Evolutionary conservation across 2,888 invertebrate genomes (phyloP).

Genomic region (Conus canariensis): DNA sequence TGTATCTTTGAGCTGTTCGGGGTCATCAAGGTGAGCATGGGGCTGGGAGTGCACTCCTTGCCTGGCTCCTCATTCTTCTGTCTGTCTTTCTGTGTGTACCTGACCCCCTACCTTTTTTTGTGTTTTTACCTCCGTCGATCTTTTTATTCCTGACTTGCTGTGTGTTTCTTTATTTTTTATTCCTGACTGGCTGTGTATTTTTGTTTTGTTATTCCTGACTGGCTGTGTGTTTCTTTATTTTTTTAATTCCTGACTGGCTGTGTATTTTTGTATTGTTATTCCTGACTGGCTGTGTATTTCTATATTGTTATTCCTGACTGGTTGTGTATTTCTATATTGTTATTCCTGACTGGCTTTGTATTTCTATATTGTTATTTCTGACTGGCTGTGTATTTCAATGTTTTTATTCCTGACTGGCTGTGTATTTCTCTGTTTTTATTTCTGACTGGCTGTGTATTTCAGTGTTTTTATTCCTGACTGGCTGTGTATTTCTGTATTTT

Average conservation of each 20-base stretch:
- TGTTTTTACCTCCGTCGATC: neutral
- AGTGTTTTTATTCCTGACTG: neutral
- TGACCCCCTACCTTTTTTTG: neutral
- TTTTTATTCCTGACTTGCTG: neutral
- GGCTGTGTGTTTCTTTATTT: too few species aligned
- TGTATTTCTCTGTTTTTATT: neutral
- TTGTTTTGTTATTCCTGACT: too few species aligned
- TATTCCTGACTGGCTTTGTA: neutral
- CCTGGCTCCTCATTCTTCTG: neutral
- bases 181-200: too few species aligned
- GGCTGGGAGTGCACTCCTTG: neutral
- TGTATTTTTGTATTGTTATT: too few species aligned
- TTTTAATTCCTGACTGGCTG: too few species aligned
- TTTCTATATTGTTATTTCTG: neutral
- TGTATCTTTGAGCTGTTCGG: slow-evolving; percentile 95
- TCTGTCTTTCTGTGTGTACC: neutral
- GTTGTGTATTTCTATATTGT: neutral
- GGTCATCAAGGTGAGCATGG: slow-evolving; percentile 86
- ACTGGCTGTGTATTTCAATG: neutral
- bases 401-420: neutral
- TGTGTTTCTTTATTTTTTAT: too few species aligned
- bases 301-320: too few species aligned
- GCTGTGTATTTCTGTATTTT: neutral
- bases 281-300: too few species aligned
- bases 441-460: neutral